Conservation (phyloP, 2,888 invertebrate genomes). For the Metalampra italica region DNA sequence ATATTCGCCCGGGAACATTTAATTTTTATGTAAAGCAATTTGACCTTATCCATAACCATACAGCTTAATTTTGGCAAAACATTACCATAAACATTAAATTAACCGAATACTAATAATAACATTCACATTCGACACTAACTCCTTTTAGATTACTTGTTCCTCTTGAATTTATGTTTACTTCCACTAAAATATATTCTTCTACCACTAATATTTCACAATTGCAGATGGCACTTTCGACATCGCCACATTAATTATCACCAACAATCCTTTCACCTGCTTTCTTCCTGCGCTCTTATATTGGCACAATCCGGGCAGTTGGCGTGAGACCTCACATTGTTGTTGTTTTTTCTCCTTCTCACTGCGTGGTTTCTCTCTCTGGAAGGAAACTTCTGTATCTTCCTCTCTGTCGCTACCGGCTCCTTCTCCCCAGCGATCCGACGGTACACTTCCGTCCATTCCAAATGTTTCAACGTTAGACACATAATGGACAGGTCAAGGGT, state of each 20-base stretch:
- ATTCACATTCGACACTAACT: too few species aligned
- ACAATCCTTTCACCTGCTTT: constrained; percentile 46
- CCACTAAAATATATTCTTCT: too few species aligned
- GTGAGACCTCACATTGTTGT: constrained; percentile 54
- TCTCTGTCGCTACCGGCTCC: constrained; percentile 32
- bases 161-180: too few species aligned
- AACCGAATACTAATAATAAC: too few species aligned
- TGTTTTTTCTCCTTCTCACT: constrained; percentile 77
- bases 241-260: not conserved
- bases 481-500: constrained; percentile 24
- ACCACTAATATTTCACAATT: not conserved
- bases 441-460: constrained; percentile 64
- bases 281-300: constrained; percentile 40
- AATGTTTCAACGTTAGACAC: constrained; percentile 65
- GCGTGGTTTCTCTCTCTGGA: constrained; percentile 84
- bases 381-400: constrained; percentile 80
- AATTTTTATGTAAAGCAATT: too few species aligned
- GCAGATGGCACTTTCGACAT: not conserved
- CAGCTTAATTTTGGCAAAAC: too few species aligned
- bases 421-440: constrained; percentile 48
- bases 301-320: constrained; percentile 63
- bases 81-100: too few species aligned
- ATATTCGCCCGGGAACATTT: too few species aligned
- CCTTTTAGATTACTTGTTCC: too few species aligned
- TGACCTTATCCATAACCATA: too few species aligned